Evolutionary conservation across 1,140 invertebrate species (phyloP), one percentile per base, ranked within the genome.

Genomic region (Oncopeltus fasciatus): DNA sequence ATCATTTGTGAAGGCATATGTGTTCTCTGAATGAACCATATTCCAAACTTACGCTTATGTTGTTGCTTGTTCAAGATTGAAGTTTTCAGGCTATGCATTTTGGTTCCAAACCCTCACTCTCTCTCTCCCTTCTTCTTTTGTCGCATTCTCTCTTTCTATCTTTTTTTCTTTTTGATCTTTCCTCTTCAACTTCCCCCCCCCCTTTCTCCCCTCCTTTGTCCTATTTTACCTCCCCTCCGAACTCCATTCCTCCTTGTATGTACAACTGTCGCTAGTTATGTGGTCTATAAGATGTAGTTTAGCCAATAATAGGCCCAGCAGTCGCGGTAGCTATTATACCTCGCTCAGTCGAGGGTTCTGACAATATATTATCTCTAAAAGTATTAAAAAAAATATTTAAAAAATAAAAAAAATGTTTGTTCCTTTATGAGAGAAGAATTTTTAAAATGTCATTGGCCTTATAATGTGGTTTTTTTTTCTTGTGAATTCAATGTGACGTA

Each of bases 211-310:
- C n/a, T n/a, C n/a, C n/a, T n/a, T n/a, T n/a, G n/a, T n/a, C 59
- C 20, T 12, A 51, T 18, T 53, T 29, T 47, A 26, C 18, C 47
- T 61, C 60, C 49, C 43, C 29, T 12, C 2, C 28, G 18, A n/a
- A n/a, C n/a, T n/a, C n/a, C n/a, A n/a, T n/a, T n/a, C 33, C 56
- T 57, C 56, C 57, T 33, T 47, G 33, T 20, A 14, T 49, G 56
- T 57, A 20, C 59, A 47, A 24, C 62, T 59, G 26, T 38, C 62
- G 62, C 62, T 63, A 63, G 62, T 60, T 26, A 63, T 63, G 62
- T 63, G 62, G 62, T 63, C 62, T 63, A 63, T 63, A 63, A 59
- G 62, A 63, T 63, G 62, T 63, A 63, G 62, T 31, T 60, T 63
- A 63, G 62, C 62, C 59, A 33, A 46, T 12, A 24, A 8, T 16